Evolutionary conservation across 1,140 invertebrate genomes (phyloP).

Genomic region (Chelonus insularis): DNA sequence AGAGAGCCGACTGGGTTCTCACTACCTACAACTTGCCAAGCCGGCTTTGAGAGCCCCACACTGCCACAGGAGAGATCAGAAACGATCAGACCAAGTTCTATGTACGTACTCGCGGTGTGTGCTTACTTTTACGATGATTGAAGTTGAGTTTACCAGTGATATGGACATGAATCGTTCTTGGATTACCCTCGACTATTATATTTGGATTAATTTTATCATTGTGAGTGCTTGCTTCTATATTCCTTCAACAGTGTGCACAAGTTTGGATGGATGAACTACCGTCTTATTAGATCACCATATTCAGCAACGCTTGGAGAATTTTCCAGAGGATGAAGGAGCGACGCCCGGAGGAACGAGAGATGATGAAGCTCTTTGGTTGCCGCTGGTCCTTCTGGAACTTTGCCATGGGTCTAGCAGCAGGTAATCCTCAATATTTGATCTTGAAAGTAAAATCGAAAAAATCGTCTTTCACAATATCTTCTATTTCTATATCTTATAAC

Average conservation of each 20-base stretch:
- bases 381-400: conserved; percentile 43
- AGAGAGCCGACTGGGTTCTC: conserved; percentile 3
- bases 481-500: too few relatives aligned
- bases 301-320: neutral
- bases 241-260: neutral
- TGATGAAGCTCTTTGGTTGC: conserved; percentile 43
- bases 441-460: too few relatives aligned
- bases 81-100: conserved; percentile 7
- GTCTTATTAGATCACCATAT: neutral
- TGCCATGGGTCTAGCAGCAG: conserved; percentile 37
- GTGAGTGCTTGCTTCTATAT: neutral
- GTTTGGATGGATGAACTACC: neutral
- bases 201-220: neutral
- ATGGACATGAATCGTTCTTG: conserved; percentile 7
- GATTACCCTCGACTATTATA: conserved; percentile 11
- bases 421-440: conserved; percentile 17
- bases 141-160: conserved; percentile 17
- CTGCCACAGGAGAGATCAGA: conserved; percentile 12
- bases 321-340: conserved; percentile 31
- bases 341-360: conserved; percentile 32
- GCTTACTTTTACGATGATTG: conserved; percentile 4
- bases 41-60: conserved; percentile 1
- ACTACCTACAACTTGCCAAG: conserved; percentile 9
- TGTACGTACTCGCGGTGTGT: conserved; percentile 10
- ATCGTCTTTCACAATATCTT: too few relatives aligned